These are phyloP conservation scores for Glaucopsyche alexis DNA, from an alignment of 2,888 invertebrate genomes.

Conservation along the genomic window DNA sequence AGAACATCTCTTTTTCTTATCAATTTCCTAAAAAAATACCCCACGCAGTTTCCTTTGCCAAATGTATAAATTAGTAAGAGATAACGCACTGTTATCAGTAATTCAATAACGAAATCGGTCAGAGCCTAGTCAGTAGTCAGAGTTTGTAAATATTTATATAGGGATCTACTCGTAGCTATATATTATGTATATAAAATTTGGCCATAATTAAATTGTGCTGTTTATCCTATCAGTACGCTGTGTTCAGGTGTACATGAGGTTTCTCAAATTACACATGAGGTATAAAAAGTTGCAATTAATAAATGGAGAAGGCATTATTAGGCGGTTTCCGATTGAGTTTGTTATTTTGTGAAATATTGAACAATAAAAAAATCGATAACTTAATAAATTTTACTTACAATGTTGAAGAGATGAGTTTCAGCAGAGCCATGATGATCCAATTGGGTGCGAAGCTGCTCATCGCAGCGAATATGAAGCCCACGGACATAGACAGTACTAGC, in stretches of 20 bases:
- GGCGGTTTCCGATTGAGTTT: no score
- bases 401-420: slow-evolving; percentile 67
- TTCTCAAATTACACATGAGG: no score
- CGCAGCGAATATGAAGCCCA: slow-evolving; percentile 68
- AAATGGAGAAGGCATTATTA: no score
- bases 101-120: slow-evolving; percentile 25
- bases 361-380: no score
- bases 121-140: slow-evolving; percentile 27
- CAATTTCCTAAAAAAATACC: neutral
- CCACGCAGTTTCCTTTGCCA: neutral
- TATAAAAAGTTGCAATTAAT: no score
- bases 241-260: no score
- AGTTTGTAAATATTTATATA: slow-evolving; percentile 6
- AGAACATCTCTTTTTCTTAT: no score
- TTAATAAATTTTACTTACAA: slow-evolving; percentile 58
- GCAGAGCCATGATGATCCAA: slow-evolving; percentile 65
- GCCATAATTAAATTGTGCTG: no score
- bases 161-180: no score
- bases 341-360: no score
- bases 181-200: neutral
- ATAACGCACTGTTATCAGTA: slow-evolving; percentile 17
- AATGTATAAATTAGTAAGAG: neutral
- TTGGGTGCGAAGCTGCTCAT: slow-evolving; percentile 67
- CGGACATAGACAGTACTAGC: slow-evolving; percentile 66
- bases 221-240: no score